phyloP scores from a whole-genome alignment of 2,888 invertebrate species.

The Epiblema foenella region DNA sequence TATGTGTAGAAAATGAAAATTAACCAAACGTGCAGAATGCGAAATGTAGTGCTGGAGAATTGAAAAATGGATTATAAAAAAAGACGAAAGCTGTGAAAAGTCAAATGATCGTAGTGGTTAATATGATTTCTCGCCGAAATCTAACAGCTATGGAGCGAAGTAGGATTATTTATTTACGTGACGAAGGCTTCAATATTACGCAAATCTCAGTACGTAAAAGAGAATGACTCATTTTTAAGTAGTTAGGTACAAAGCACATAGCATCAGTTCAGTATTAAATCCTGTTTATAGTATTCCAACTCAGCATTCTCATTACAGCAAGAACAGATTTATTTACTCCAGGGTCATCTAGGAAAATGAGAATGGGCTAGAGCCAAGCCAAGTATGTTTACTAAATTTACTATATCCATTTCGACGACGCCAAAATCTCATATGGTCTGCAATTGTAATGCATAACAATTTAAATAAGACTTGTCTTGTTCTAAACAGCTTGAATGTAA shows the following conservation, averaged over 20 bases:
- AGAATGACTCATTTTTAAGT: not conserved
- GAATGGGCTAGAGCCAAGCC: slow-evolving; percentile 61
- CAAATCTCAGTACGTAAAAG: not conserved
- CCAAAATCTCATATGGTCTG: slow-evolving; percentile 51
- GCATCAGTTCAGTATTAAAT: slow-evolving; percentile 45
- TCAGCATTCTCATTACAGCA: slow-evolving; percentile 68
- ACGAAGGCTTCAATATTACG: not conserved
- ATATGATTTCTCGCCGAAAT: too few species aligned
- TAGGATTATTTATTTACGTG: too few species aligned
- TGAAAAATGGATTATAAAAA: too few species aligned
- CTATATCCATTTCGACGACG: slow-evolving; percentile 58
- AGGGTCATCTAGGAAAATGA: slow-evolving; percentile 72
- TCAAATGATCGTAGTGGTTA: too few species aligned
- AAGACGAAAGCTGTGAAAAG: too few species aligned
- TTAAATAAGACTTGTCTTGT: slow-evolving; percentile 52
- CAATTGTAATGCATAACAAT: slow-evolving; percentile 50
- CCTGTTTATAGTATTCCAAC: slow-evolving; percentile 54
- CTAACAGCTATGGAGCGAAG: too few species aligned
- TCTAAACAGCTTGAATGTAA: slow-evolving; percentile 50
- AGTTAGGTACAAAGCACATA: slow-evolving; percentile 1
- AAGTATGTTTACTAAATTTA: slow-evolving; percentile 60
- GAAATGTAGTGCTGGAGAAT: too few species aligned
- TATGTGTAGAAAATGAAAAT: too few species aligned
- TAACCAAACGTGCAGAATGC: too few species aligned
- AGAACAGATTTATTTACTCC: slow-evolving; percentile 64